A percentile compares a stretch with the other conserved stretches of the same genome.
These are phyloP conservation scores for Rapana venosa DNA, from an alignment of 2,888 invertebrate genomes.

Conservation along the genomic window DNA sequence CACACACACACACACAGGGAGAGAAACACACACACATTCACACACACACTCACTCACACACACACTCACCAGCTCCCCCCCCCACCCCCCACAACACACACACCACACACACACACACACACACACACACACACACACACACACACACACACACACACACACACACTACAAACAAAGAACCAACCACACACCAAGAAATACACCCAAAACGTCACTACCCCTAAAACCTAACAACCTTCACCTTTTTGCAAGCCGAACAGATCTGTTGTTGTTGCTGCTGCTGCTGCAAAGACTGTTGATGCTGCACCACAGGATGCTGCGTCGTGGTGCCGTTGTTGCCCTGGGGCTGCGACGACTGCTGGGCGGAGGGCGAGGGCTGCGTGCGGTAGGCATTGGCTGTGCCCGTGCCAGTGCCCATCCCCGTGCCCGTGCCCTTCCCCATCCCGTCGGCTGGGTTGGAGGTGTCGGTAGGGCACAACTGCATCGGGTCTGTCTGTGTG, in stretches of 20 bases:
- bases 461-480: slow-evolving; percentile 64
- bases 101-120: too few relatives aligned
- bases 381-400: neutral
- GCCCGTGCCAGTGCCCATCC: neutral
- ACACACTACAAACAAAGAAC: too few relatives aligned
- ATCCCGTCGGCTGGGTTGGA: slow-evolving; percentile 34
- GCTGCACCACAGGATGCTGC: slow-evolving; percentile 17
- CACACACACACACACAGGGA: neutral
- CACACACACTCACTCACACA: neutral
- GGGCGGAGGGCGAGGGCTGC: neutral
- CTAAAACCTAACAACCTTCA: neutral
- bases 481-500: slow-evolving; percentile 63
- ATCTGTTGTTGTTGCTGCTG: slow-evolving; percentile 78
- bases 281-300: slow-evolving; percentile 26
- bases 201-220: too few relatives aligned
- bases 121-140: too few relatives aligned
- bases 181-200: too few relatives aligned
- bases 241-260: slow-evolving; percentile 91
- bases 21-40: neutral
- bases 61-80: neutral
- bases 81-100: too few relatives aligned
- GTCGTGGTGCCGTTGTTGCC: neutral
- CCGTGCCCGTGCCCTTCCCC: slow-evolving; percentile 19
- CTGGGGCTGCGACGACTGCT: neutral
- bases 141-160: too few relatives aligned